Conservation (phyloP, 2,113 vertebrate genomes). For the Embiotoca jacksoni region DNA sequence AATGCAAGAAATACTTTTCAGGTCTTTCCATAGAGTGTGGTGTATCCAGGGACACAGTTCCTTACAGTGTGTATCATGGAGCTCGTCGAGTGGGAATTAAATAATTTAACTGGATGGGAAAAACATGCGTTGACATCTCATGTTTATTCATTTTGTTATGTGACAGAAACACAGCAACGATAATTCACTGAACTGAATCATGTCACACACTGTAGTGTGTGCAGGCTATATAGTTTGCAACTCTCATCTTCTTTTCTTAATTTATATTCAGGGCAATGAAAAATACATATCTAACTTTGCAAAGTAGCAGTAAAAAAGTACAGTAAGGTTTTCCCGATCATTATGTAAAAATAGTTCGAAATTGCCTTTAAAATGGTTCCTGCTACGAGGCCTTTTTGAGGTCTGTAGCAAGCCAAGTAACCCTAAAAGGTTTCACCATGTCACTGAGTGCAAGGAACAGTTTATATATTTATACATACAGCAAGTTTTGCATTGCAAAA, state of each 20-base stretch:
- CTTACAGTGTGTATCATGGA: constrained; percentile 1
- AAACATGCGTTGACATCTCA: constrained; percentile 35
- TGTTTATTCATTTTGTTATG: constrained; percentile 48
- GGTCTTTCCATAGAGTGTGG: background rate
- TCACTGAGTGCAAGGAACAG: background rate
- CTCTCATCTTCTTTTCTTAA: background rate
- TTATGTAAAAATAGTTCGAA: constrained; percentile 17
- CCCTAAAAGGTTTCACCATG: constrained; percentile 24
- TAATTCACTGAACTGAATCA: constrained; percentile 15
- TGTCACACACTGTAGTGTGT: constrained; percentile 2
- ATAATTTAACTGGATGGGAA: constrained; percentile 46
- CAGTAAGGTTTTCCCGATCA: background rate
- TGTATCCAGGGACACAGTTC: background rate
- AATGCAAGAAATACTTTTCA: background rate
- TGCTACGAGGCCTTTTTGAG: constrained; percentile 15
- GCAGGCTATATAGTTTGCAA: background rate
- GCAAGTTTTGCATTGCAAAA: constrained; percentile 19
- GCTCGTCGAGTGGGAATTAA: constrained; percentile 46
- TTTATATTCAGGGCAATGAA: background rate
- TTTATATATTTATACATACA: constrained; percentile 27
- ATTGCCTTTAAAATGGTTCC: constrained; percentile 29
- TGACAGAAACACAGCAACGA: constrained; percentile 16
- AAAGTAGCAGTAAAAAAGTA: background rate
- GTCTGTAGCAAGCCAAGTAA: constrained; percentile 12
- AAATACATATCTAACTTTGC: background rate